These are phyloP conservation scores for Escarpia spicata DNA, from an alignment of 2,888 invertebrate genomes.

Conservation along the genomic window DNA sequence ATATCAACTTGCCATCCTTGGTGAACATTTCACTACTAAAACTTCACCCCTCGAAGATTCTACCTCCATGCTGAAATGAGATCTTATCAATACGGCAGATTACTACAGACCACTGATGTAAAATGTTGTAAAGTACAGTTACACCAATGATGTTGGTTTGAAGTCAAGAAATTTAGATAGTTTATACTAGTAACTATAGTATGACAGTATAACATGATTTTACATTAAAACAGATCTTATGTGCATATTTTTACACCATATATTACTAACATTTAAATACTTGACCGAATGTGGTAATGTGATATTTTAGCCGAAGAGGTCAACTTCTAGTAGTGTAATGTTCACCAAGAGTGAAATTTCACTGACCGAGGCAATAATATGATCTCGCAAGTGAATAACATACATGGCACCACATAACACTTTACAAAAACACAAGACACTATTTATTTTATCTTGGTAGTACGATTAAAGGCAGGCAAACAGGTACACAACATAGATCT, in stretches of 20 bases:
- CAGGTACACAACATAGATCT: not conserved
- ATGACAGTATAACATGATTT: no score
- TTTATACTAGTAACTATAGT: no score
- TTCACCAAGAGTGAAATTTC: not conserved
- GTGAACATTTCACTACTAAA: not conserved
- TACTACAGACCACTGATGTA: no score
- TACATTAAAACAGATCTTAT: no score
- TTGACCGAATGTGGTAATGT: not conserved
- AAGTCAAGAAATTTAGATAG: no score
- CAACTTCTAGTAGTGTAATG: not conserved
- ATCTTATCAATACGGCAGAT: no score
- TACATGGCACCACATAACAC: not conserved
- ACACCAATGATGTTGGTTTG: no score
- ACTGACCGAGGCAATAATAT: not conserved
- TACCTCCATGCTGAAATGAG: not conserved
- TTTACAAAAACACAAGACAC: not conserved
- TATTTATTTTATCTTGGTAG: no score
- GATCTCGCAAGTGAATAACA: not conserved
- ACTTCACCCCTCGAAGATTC: not conserved
- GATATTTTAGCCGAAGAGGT: not conserved
- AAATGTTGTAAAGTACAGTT: no score
- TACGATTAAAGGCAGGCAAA: not conserved
- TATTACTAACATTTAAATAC: not conserved
- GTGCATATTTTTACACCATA: not conserved
- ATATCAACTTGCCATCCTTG: not conserved